Base-by-base conservation (phyloP, 1,140 invertebrate genomes). In the Drosophila asahinai region DNA sequence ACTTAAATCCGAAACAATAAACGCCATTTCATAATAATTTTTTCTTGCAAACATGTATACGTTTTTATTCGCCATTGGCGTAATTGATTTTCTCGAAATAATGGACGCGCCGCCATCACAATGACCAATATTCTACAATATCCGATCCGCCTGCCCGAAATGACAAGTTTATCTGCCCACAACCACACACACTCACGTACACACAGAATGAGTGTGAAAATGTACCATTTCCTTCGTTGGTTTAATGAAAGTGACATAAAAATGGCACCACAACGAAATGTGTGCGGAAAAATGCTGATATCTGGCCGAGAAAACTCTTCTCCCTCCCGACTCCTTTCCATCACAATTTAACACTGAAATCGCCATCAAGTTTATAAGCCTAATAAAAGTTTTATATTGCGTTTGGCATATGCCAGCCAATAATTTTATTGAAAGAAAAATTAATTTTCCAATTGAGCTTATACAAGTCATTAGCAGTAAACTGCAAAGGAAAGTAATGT, bases 391-490 rank as follows among this genome's bases (percentile, higher is more conserved):
- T 78, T 68, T 45, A 78, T 71, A 62, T 71, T 67, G 40, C 43
- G 22, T n/a, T 48, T 60, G 38, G 19, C 38, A 60, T 72, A 71
- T 77, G 54, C 48, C 36, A 45, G 40, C 52, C 59, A 77, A 76
- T 77, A 77, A 77, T 77, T 43, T 48, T 12, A 57, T 61, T 61
- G 49, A 54, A 65, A 47, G 54, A 40, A 64, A 86, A 77, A 83
- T 87, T 77, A 83, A 86, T 80, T 87, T 83, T 76, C 71, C 82
- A 77, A 70, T 77, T 77, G 49, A 59, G 67, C 62, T 57, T n/a
- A 48, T 7, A 66, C 30, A 40, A 45, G 74, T 76, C 70, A 74
- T 83, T 84, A 81, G 70, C 67, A 67, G 40, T 30, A n/a, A 65
- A 65, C 17, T 33, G 3, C 33, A 45, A 62, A 61, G 51, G 47